phyloP scores from a whole-genome alignment of 2,888 invertebrate genomes.

The Hypolimnas misippus region DNA sequence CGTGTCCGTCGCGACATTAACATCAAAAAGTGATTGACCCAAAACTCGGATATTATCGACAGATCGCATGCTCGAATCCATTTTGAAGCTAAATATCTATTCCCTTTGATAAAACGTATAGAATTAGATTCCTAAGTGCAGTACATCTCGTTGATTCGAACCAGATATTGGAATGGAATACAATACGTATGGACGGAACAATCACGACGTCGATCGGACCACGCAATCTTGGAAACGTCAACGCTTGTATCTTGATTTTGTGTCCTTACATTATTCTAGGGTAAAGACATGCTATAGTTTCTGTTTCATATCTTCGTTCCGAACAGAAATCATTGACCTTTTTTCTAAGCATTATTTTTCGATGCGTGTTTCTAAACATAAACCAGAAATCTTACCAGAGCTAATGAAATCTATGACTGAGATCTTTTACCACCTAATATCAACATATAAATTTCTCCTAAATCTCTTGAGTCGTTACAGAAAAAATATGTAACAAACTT shows the following conservation, averaged over 20 bases:
- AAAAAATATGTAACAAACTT: too few species aligned
- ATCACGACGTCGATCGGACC: slow-evolving; percentile 26
- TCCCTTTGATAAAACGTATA: slow-evolving; percentile 27
- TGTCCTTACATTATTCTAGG: neutral
- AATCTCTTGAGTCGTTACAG: too few species aligned
- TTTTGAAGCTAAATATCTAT: slow-evolving; percentile 26
- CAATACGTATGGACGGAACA: slow-evolving; percentile 29
- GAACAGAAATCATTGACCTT: too few species aligned
- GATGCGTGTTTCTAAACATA: too few species aligned
- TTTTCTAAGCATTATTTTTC: too few species aligned
- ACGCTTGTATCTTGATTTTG: slow-evolving; percentile 2
- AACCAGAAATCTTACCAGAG: too few species aligned
- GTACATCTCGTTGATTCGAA: slow-evolving; percentile 20
- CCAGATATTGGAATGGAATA: slow-evolving; percentile 30
- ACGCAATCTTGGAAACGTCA: slow-evolving; percentile 21
- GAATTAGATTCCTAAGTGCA: slow-evolving; percentile 11
- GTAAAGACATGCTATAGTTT: neutral
- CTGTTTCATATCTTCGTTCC: too few species aligned
- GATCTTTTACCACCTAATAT: too few species aligned
- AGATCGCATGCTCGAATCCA: slow-evolving; percentile 40
- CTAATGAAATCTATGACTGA: too few species aligned
- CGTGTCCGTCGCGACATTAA: slow-evolving; percentile 33
- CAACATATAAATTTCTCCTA: too few species aligned
- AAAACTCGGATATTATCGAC: slow-evolving; percentile 41
- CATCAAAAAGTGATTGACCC: slow-evolving; percentile 40